Percentiles rank a stretch among this genome's conserved stretches.
Conservation (phyloP, 2,888 invertebrate species). For the Cremastinae sp. region DNA sequence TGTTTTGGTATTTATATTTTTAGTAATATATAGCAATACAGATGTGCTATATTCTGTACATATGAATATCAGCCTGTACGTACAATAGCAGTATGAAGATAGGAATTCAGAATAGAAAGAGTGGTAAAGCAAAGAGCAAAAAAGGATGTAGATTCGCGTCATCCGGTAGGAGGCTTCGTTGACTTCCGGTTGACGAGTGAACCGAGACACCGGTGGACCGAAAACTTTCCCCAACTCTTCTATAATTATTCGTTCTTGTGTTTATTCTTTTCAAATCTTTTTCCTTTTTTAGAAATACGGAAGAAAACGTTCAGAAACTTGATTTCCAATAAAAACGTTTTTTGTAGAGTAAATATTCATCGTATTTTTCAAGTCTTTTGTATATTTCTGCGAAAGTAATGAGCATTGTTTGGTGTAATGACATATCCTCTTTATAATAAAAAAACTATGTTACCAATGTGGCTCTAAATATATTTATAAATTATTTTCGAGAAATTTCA, state of each 20-base stretch:
- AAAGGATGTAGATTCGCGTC: constrained; percentile 63
- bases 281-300: not conserved
- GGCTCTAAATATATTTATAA: no score
- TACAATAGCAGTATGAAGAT: constrained; percentile 42
- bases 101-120: constrained; percentile 45
- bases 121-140: constrained; percentile 63
- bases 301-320: no score
- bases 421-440: no score
- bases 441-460: no score
- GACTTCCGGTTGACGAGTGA: constrained; percentile 69
- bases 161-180: constrained; percentile 67
- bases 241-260: constrained; percentile 31
- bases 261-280: constrained; percentile 12
- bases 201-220: constrained; percentile 56
- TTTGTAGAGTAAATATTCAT: no score
- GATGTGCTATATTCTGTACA: constrained; percentile 53
- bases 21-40: constrained; percentile 53
- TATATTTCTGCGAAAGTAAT: no score
- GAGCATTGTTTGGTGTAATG: no score
- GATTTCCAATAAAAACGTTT: not conserved
- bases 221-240: constrained; percentile 48
- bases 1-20: no score
- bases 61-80: constrained; percentile 43
- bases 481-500: no score
- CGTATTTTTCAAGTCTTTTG: no score